Evolutionary conservation across 2,888 invertebrate genomes (phyloP).

Genomic region (Branchipolynoe longqiensis): DNA sequence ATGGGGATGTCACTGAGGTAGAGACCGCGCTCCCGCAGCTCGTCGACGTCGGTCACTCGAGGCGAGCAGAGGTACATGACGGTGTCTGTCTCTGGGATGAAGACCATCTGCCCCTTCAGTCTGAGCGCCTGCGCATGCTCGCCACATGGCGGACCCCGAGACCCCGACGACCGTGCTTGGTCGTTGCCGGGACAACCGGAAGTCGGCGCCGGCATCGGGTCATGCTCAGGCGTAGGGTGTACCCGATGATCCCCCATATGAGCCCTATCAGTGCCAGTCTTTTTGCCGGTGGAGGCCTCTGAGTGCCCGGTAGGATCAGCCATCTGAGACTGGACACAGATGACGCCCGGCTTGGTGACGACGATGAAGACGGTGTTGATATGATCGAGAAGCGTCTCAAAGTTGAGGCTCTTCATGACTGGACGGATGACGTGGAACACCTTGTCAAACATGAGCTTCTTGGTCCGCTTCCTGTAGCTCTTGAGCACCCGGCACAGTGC

Average conservation of each 20-base stretch:
- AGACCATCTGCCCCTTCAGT: constrained; percentile 74
- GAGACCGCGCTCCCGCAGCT: constrained; percentile 69
- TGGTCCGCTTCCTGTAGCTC: constrained; percentile 9
- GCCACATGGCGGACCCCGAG: neutral
- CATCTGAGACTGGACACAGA: neutral
- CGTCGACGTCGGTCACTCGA: constrained; percentile 69
- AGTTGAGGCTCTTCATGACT: constrained; percentile 91
- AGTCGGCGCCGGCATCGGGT: neutral
- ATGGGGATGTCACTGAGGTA: constrained; percentile 72
- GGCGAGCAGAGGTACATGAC: constrained; percentile 73
- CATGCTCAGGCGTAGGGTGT: too few species aligned
- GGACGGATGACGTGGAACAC: constrained; percentile 87
- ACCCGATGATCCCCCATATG: neutral
- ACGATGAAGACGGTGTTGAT: constrained; percentile 94
- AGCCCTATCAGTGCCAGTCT: neutral
- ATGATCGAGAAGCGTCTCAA: constrained; percentile 94
- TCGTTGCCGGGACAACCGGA: neutral
- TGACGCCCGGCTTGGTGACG: constrained; percentile 59
- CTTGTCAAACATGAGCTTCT: constrained; percentile 84
- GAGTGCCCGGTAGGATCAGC: neutral
- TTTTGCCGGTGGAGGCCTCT: neutral
- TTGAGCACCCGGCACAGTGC: constrained; percentile 61
- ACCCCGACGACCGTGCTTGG: neutral
- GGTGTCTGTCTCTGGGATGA: constrained; percentile 69
- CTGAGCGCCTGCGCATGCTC: constrained; percentile 48